Conservation (phyloP, 2,888 invertebrate species). For the Dryococelus australis region DNA sequence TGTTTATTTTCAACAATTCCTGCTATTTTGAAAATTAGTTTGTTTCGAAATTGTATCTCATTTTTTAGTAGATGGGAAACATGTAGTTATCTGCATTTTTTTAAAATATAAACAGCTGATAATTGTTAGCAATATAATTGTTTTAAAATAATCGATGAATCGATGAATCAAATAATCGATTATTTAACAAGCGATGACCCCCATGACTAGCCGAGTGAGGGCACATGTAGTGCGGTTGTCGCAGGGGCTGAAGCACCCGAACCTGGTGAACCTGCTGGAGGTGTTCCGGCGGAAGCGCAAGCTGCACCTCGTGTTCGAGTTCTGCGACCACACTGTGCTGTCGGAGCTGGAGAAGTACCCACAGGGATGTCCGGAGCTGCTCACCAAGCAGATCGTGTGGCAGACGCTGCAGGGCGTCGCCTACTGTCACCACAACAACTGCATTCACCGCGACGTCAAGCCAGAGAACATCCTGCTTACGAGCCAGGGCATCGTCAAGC, state of each 20-base stretch:
- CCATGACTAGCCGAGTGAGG: too few relatives aligned
- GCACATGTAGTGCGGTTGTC: constrained; percentile 48
- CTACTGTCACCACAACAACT: constrained; percentile 96
- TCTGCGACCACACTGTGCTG: constrained; percentile 96
- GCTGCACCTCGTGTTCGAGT: constrained; percentile 97
- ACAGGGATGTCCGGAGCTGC: constrained; percentile 87
- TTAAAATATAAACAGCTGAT: too few relatives aligned
- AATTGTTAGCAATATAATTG: too few relatives aligned
- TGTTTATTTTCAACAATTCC: too few relatives aligned
- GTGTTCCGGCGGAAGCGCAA: constrained; percentile 96
- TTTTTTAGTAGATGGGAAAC: too few relatives aligned
- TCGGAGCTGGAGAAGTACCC: constrained; percentile 96
- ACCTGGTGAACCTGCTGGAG: constrained; percentile 95
- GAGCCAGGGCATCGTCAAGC: constrained; percentile 90
- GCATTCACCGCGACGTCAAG: constrained; percentile 96
- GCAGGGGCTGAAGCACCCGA: constrained; percentile 97
- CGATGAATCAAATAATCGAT: too few relatives aligned
- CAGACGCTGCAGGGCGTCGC: constrained; percentile 93
- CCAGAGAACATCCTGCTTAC: constrained; percentile 98
- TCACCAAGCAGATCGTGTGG: constrained; percentile 92
- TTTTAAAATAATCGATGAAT: too few relatives aligned
- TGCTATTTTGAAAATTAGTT: too few relatives aligned
- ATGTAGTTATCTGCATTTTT: too few relatives aligned
- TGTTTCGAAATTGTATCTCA: too few relatives aligned
- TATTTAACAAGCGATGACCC: too few relatives aligned